phyloP scores from a whole-genome alignment of 1,140 invertebrate genomes.

The Brachystomella parvula region DNA sequence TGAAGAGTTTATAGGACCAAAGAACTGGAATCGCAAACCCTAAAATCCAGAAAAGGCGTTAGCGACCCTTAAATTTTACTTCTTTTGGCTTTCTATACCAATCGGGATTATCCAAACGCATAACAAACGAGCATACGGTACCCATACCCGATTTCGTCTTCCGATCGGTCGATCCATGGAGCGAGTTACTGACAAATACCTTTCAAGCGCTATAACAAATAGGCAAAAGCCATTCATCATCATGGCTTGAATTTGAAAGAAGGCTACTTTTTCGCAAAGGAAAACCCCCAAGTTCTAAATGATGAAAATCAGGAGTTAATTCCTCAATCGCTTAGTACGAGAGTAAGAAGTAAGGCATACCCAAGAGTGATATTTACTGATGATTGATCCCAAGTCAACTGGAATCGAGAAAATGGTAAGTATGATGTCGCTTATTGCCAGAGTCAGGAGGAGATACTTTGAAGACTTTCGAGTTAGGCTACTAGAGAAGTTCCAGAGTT shows the following conservation, averaged over 20 bases:
- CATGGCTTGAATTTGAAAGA: slow-evolving; percentile 18
- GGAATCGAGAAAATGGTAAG: slow-evolving; percentile 14
- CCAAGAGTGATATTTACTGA: slow-evolving; percentile 25
- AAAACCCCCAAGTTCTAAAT: slow-evolving; percentile 23
- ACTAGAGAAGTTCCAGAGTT: not conserved
- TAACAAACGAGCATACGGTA: slow-evolving; percentile 3
- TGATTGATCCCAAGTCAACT: slow-evolving; percentile 16
- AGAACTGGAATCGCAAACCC: slow-evolving; percentile 12
- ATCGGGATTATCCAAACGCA: slow-evolving; percentile 20
- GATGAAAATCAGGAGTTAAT: not conserved
- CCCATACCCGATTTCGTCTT: not conserved
- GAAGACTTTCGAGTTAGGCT: slow-evolving; percentile 19
- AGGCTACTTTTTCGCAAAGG: slow-evolving; percentile 16
- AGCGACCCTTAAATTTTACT: not conserved
- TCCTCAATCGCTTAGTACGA: not conserved
- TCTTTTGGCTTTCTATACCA: slow-evolving; percentile 14
- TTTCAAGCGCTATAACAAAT: slow-evolving; percentile 28
- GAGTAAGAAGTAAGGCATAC: not conserved
- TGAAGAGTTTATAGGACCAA: slow-evolving; percentile 14
- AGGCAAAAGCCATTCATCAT: slow-evolving; percentile 30
- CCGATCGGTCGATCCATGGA: slow-evolving; percentile 3
- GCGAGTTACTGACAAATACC: slow-evolving; percentile 26
- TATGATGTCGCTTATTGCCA: slow-evolving; percentile 25
- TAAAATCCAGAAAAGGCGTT: slow-evolving; percentile 5
- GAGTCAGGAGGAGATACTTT: slow-evolving; percentile 17